A percentile compares a stretch with the other conserved stretches of the same genome.
Evolutionary conservation across 2,113 vertebrate genomes (phyloP).

Genomic region (Nematolebias whitei): DNA sequence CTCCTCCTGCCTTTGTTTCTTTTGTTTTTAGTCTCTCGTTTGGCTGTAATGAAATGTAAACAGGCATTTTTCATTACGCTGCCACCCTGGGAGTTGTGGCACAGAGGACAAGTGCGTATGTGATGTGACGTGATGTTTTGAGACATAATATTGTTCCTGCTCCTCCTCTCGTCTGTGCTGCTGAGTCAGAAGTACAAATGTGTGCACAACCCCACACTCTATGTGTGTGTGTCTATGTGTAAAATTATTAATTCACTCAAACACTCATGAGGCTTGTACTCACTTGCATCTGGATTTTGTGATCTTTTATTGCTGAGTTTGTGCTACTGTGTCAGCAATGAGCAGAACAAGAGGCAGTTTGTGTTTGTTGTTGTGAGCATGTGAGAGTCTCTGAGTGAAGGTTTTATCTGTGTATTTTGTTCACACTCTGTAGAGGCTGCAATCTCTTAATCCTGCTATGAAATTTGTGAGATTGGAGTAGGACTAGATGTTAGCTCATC

Average conservation of each 20-base stretch:
- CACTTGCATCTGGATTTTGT: slow-evolving; percentile 9
- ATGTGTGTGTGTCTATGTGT: slow-evolving; percentile 5
- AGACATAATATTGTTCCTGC: slow-evolving; percentile 83
- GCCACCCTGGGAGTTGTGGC: slow-evolving; percentile 63
- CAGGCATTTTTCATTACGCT: slow-evolving; percentile 74
- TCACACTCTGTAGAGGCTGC: neutral
- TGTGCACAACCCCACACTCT: slow-evolving; percentile 29
- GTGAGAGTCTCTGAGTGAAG: neutral
- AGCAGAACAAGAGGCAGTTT: neutral
- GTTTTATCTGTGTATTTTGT: slow-evolving; percentile 5
- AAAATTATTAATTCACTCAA: slow-evolving; percentile 25
- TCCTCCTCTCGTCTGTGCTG: slow-evolving; percentile 67
- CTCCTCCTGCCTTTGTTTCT: slow-evolving; percentile 14
- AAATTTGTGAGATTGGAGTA: neutral
- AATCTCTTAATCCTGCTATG: too few species aligned
- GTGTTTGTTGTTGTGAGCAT: slow-evolving; percentile 6
- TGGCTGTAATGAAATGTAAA: slow-evolving; percentile 81
- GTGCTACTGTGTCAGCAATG: neutral
- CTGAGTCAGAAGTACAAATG: slow-evolving; percentile 76
- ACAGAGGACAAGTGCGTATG: slow-evolving; percentile 42
- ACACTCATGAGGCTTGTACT: neutral
- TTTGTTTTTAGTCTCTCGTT: slow-evolving; percentile 59
- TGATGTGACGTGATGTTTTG: slow-evolving; percentile 69
- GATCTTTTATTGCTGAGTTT: slow-evolving; percentile 1
- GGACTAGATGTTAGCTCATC: neutral